Percentiles rank a stretch among this genome's conserved stretches.
phyloP scores from a whole-genome alignment of 2,113 vertebrate species.

The Cercopithecus mona region DNA sequence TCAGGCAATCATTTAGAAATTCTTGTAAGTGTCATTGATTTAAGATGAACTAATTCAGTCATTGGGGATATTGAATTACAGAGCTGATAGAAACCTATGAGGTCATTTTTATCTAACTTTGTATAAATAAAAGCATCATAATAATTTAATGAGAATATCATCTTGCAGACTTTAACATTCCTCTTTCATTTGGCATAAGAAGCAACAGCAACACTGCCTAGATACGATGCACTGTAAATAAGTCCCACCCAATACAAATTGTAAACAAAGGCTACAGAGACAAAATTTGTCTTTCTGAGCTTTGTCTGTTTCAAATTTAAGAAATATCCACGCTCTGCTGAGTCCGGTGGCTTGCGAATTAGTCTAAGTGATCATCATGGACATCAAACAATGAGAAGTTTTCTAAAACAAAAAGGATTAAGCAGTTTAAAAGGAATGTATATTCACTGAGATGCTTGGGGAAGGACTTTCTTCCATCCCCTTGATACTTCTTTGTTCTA shows the following conservation, averaged over 20 bases:
- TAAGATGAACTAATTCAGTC: conserved; percentile 18
- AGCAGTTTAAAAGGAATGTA: not conserved
- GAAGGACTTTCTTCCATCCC: not conserved
- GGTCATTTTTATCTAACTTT: not conserved
- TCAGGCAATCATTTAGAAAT: conserved; percentile 38
- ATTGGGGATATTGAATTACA: conserved; percentile 8
- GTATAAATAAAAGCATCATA: not conserved
- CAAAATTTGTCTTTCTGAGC: not conserved
- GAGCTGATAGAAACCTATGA: not conserved
- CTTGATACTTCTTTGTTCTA: not conserved
- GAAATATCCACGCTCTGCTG: not conserved
- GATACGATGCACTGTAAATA: not conserved
- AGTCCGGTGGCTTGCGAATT: not conserved
- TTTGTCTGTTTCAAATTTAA: conserved; percentile 7
- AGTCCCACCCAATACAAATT: not conserved
- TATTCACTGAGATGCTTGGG: not conserved
- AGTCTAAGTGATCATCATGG: not conserved
- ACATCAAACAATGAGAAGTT: not conserved
- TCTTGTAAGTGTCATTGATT: not conserved
- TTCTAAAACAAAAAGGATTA: not conserved
- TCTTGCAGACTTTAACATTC: not conserved
- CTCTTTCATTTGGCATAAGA: not conserved
- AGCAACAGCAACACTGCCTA: not conserved
- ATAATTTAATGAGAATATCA: conserved; percentile 23
- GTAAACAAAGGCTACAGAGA: not conserved